Base-by-base conservation (phyloP, 2,113 vertebrate genomes). In the Uropsilus gracilis region DNA sequence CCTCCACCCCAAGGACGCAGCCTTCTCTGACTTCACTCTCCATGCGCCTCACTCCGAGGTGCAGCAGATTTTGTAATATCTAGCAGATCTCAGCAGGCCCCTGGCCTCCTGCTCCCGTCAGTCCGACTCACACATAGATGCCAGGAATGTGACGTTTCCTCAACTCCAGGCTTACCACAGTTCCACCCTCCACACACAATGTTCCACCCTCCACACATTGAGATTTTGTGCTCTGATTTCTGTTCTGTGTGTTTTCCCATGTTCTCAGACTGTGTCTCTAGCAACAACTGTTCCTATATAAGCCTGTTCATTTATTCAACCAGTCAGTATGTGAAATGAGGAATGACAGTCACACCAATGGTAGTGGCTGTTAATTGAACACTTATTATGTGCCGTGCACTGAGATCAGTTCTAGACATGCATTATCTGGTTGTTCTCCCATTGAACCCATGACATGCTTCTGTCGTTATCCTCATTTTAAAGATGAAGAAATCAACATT, bases 301-400 rank as follows among this genome's bases (percentile, higher is more conserved):
- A 84, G n/a, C 61, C 50, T 95, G 14, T 72, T 92, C 55, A 48
- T 50, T 94, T 89, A 85, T 69, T 89, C 46, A 89, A 59, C 18
- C 44, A 84, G 73, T 46, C 73, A 84, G 75, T 39, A 81, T 71
- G 72, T 4, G 1, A 0, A 87, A 72, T 59, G 50, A 93, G 76
- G 78, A 92, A 88, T 88, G 68, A 87, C 16, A 48, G 32, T 53
- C 17, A 89, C 86, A 78, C 10, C 20, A 59, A 63, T 84, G 81
- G 90, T 53, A 75, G 34, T 55, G 57, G 20, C 44, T n/a, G n/a
- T n/a, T n/a, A n/a, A n/a, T n/a, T n/a, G n/a, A n/a, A n/a, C n/a
- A n/a, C n/a, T n/a, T n/a, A n/a, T n/a, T n/a, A n/a, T n/a, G n/a
- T n/a, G n/a, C n/a, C n/a, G n/a, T n/a, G n/a, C n/a, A n/a, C n/a